Evolutionary conservation across 1,140 invertebrate species (phyloP).

Genomic region (Drosophila nebulosa): DNA sequence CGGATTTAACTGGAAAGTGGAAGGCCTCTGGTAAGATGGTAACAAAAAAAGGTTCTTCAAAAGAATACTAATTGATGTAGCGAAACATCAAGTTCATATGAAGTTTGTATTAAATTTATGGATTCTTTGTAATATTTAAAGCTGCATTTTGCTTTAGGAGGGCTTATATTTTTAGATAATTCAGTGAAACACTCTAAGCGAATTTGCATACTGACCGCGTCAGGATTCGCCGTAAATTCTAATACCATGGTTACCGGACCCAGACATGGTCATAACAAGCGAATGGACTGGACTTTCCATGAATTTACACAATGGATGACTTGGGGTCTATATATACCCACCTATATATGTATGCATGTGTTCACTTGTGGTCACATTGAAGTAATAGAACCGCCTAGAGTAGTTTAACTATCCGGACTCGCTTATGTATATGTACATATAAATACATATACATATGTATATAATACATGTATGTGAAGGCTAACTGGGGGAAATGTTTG

Average conservation of each 20-base stretch:
- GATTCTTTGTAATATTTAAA: background rate
- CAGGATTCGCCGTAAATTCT: conserved; percentile 36
- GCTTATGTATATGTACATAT: background rate
- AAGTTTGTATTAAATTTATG: background rate
- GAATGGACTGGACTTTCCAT: conserved; percentile 76
- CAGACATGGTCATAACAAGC: conserved; percentile 70
- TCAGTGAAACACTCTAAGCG: conserved; percentile 48
- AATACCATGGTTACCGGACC: conserved; percentile 61
- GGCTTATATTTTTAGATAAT: conserved; percentile 34
- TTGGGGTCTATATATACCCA: conserved; percentile 8
- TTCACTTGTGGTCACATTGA: background rate
- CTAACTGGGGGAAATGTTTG: conserved; percentile 57
- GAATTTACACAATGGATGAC: conserved; percentile 60
- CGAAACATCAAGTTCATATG: conserved; percentile 17
- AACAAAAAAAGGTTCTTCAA: conserved; percentile 28
- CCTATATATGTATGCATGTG: background rate
- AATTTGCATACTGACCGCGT: conserved; percentile 67
- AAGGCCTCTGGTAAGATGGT: conserved; percentile 22
- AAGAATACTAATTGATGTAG: conserved; percentile 33
- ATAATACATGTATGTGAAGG: conserved; percentile 16
- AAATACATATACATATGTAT: background rate
- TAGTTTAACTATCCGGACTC: conserved; percentile 29
- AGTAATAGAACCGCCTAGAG: conserved; percentile 8
- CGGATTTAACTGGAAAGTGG: conserved; percentile 51
- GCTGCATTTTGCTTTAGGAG: background rate